Conservation (phyloP, 2,113 vertebrate genomes). For the Zingel zingel region DNA sequence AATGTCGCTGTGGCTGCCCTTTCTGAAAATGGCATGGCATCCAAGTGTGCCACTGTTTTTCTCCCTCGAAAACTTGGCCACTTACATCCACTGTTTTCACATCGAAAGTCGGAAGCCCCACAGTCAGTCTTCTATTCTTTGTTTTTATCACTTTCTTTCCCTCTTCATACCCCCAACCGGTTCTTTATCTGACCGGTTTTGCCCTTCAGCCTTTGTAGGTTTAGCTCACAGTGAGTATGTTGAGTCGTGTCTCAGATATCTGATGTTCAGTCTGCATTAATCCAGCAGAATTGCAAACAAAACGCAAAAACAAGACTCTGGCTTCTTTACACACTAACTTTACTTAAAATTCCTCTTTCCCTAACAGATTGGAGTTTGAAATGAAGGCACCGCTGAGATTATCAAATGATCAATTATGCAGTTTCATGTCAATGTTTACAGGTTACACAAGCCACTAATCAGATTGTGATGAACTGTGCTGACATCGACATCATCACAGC, state of each 20-base stretch:
- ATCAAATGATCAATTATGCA: background rate
- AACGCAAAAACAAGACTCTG: background rate
- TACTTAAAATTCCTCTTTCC: background rate
- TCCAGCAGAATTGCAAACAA: background rate
- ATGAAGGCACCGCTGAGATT: background rate
- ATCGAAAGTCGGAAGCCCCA: background rate
- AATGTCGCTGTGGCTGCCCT: slow-evolving; percentile 17
- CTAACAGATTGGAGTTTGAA: background rate
- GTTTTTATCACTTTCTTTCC: background rate
- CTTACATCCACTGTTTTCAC: slow-evolving; percentile 23
- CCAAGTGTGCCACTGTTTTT: slow-evolving; percentile 11
- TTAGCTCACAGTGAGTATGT: background rate
- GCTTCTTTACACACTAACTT: background rate
- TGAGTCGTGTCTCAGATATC: background rate
- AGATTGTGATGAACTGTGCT: slow-evolving; percentile 99
- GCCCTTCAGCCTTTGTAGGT: slow-evolving; percentile 1
- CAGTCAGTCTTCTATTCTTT: background rate
- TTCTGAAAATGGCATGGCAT: slow-evolving; percentile 7
- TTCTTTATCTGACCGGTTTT: background rate
- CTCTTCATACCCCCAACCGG: background rate
- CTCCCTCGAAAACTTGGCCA: background rate
- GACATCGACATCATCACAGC: slow-evolving; percentile 99
- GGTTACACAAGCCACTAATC: slow-evolving; percentile 96
- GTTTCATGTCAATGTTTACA: slow-evolving; percentile 77
- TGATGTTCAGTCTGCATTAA: background rate